Evolutionary conservation across 2,888 invertebrate genomes (phyloP).

Genomic region (Drosophila demipolita): DNA sequence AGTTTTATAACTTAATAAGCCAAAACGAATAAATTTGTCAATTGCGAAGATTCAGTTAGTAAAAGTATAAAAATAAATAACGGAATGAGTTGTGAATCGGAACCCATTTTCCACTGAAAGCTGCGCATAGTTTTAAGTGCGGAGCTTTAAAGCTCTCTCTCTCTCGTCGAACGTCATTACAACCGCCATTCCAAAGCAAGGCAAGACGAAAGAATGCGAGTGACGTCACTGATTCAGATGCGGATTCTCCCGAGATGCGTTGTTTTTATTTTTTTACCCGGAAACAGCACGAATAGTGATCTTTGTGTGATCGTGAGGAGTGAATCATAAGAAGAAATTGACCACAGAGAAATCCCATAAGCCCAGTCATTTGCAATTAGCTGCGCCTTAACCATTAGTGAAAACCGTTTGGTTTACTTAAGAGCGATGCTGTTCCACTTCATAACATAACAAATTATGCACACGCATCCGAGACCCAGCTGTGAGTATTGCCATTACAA

Average conservation of each 20-base stretch:
- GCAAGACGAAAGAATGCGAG: constrained; percentile 27
- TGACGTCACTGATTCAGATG: constrained; percentile 45
- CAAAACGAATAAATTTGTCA: constrained; percentile 12
- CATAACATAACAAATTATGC: constrained; percentile 56
- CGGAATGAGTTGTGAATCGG: not conserved
- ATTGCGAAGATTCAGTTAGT: constrained; percentile 42
- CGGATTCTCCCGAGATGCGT: constrained; percentile 6
- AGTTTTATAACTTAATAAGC: constrained; percentile 59
- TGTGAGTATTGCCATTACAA: constrained; percentile 10
- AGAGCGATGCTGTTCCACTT: constrained; percentile 56
- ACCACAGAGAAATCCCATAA: constrained; percentile 38
- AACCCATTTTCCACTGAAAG: constrained; percentile 5
- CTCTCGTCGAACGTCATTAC: constrained; percentile 1
- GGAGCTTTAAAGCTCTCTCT: constrained; percentile 28
- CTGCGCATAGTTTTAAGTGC: not conserved
- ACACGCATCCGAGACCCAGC: constrained; percentile 67
- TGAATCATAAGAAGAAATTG: constrained; percentile 36
- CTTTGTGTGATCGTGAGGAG: constrained; percentile 1
- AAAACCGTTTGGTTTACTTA: constrained; percentile 5
- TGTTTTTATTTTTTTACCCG: not conserved
- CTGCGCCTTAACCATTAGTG: constrained; percentile 1
- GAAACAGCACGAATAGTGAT: constrained; percentile 5
- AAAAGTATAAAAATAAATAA: constrained; percentile 33
- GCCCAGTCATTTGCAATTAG: constrained; percentile 36
- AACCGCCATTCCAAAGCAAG: not conserved